Base-by-base conservation (phyloP, 1,140 invertebrate species). In the Aphelenchoides fujianensis region DNA sequence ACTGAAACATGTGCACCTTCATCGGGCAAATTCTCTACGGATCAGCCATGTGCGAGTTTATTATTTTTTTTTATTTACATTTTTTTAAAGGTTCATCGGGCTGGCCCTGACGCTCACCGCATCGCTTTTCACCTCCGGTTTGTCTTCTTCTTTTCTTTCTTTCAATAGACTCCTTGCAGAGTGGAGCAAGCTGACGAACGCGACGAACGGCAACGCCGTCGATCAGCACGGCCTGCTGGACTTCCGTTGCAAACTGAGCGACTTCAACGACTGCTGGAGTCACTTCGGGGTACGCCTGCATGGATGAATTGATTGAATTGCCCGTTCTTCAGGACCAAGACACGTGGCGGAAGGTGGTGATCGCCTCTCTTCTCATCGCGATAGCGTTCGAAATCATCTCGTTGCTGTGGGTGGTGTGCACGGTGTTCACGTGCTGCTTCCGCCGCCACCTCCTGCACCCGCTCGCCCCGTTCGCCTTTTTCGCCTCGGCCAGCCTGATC, bases 21-120 rank as follows among this genome's bases (percentile, higher is more conserved):
- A 37, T 78, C 59, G 77, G 76, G 16, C 76, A 78, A 67, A 79
- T 78, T 52, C 52, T 77, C 30, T 78, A 78, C 68, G 73, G 76
- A 3, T 57, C 19, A 19, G 30, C 76, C 12, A 78, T 78, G n/a
- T n/a, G n/a, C n/a, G n/a, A n/a, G n/a, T n/a, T n/a, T n/a, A n/a
- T n/a, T n/a, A n/a, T n/a, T n/a, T n/a, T n/a, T n/a, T n/a, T n/a
- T n/a, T n/a, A n/a, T n/a, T n/a, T n/a, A n/a, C n/a, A n/a, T n/a
- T n/a, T n/a, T n/a, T n/a, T n/a, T n/a, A n/a, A n/a, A n/a, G n/a
- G 27, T 52, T 78, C 23, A 30, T 37, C 27, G 57, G 72, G 3
- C 23, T 78, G 27, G 76, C 36, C 0, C 70, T 78, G 37, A 79
- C 78, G 1, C 31, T 78, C 7, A 16, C 41, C 23, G 41, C 41